Base-by-base conservation (phyloP, 2,113 vertebrate genomes). In the Xenopus laevis region DNA sequence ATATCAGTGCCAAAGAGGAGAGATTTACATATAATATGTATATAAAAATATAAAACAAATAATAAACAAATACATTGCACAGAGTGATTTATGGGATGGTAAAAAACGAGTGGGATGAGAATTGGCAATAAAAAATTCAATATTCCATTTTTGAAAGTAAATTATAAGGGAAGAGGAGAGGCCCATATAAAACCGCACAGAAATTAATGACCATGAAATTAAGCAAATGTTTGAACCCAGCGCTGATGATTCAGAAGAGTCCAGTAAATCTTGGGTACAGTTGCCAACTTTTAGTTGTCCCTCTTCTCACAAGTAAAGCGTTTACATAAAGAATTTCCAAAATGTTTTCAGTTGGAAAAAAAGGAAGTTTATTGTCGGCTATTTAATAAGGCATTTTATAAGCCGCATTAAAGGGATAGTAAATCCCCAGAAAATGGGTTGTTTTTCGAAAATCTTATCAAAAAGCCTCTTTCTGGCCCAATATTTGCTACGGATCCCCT, bases 121-220 rank as follows among this genome's bases (percentile, higher is more conserved):
- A 69, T 64, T 69, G 47, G 46, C 47, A 68, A 76, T 76, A 69
- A 60, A 76, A 67, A 69, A 69, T 69, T 55, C 58, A 63, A 64
- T 55, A 63, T 76, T 23, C 63, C 30, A 21, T 68, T 76, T 69
- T 11, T 20, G 30, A 53, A 63, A 76, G 59, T 62, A 76, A 76
- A 76, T 76, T 75, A 75, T 75, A 68, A 75, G 65, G 46, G 61
- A 75, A 62, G 45, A 40, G 65, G 68, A 75, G 66, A 27, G 61
- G 65, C 57, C 68, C 72, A 61, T 68, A 74, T 40, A 68, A 68
- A 57, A 33, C 72, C 65, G 33, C 68, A 75, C 57, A 44, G 68
- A 62, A 74, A 75, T 75, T 75, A 75, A 75, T 75, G 72, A 68
- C 52, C 72, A 75, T 68, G 72, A 75, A 75, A 75, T 75, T 75